phyloP scores from a whole-genome alignment of 1,140 invertebrate genomes.

The Trachymyrmex septentrionalis region DNA sequence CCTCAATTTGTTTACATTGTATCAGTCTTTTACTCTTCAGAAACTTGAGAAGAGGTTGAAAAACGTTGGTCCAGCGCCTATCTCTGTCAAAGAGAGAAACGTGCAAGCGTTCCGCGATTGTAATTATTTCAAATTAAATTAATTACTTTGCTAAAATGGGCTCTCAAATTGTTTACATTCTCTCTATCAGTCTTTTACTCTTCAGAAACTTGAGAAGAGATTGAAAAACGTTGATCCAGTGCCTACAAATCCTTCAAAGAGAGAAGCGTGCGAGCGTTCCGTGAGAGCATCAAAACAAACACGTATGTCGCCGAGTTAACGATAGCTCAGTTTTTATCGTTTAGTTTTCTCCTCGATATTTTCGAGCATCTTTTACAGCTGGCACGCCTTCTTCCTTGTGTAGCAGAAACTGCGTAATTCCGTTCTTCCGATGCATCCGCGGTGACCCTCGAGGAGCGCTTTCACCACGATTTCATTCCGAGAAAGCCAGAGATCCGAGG shows the following conservation, averaged over 20 bases:
- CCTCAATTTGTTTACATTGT: neutral
- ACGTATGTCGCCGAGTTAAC: neutral
- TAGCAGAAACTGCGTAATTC: conserved; percentile 28
- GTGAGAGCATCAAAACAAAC: conserved; percentile 14
- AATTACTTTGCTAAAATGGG: neutral
- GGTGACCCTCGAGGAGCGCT: conserved; percentile 47
- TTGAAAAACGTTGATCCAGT: neutral
- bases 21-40: neutral
- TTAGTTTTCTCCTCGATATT: neutral
- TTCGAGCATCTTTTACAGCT: neutral
- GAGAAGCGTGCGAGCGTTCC: neutral
- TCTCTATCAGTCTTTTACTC: neutral
- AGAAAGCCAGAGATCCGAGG: conserved; percentile 37
- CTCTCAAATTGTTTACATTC: neutral
- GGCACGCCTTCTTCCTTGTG: neutral
- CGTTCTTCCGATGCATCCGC: conserved; percentile 26
- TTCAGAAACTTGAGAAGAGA: neutral
- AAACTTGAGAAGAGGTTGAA: neutral
- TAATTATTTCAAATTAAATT: too few species aligned
- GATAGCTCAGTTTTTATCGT: neutral
- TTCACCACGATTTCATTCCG: conserved; percentile 64
- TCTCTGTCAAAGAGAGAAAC: neutral
- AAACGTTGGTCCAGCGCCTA: neutral
- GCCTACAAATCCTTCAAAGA: neutral
- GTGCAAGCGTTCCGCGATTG: neutral